A percentile compares a stretch with the other conserved stretches of the same genome.
Evolutionary conservation across 2,113 vertebrate genomes (phyloP).

Genomic region (Gymnarchus niloticus): DNA sequence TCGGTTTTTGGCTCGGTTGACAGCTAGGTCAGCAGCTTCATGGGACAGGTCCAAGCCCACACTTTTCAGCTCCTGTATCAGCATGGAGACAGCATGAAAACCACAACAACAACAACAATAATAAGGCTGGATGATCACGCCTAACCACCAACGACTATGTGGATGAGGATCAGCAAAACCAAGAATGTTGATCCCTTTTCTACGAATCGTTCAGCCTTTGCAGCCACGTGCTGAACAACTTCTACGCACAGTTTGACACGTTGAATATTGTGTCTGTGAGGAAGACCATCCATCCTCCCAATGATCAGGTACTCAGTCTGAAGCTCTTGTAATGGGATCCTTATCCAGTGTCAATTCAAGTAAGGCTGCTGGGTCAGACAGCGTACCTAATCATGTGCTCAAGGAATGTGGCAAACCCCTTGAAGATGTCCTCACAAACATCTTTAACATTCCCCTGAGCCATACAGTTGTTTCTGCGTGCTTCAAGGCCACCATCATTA

Average conservation of each 20-base stretch:
- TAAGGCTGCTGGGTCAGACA: background rate
- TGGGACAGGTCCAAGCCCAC: constrained; percentile 87
- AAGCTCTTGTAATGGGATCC: background rate
- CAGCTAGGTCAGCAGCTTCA: constrained; percentile 85
- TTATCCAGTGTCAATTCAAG: background rate
- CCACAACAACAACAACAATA: background rate
- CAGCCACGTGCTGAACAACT: background rate
- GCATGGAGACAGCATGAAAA: background rate
- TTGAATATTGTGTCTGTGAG: background rate
- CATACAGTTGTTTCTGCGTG: background rate
- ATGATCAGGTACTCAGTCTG: background rate
- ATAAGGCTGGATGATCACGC: background rate
- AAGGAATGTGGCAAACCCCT: background rate
- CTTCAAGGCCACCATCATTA: background rate
- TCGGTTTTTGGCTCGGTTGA: constrained; percentile 91
- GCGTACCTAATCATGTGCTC: background rate
- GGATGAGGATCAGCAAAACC: background rate
- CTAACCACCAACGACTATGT: background rate
- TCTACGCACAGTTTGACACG: background rate
- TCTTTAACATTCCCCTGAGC: background rate
- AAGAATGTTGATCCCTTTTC: background rate
- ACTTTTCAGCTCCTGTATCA: constrained; percentile 80
- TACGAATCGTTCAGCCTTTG: background rate
- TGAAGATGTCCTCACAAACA: background rate
- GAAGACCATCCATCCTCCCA: background rate